These are phyloP conservation scores for Chironex yamaguchii DNA, from an alignment of 30 jellyfish, hydroid and myxozoan genomes.

Conservation along the genomic window DNA sequence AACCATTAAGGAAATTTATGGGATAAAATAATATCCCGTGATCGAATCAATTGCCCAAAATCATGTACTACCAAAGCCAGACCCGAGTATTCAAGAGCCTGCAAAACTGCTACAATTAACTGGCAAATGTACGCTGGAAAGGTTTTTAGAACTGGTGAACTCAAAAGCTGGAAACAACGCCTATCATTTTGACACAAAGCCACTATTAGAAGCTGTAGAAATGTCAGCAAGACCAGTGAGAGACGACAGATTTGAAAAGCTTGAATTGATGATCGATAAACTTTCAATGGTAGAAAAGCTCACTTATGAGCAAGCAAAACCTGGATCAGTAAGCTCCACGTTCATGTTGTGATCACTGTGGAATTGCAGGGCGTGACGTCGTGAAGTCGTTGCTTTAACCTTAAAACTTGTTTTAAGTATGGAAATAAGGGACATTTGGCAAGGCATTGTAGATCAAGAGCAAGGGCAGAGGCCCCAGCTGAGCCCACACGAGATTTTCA, in stretches of 20 bases:
- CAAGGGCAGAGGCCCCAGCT: too few relatives aligned
- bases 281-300: not conserved
- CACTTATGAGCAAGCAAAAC: too few relatives aligned
- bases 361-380: too few relatives aligned
- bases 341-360: too few relatives aligned
- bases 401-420: not conserved
- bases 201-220: too few relatives aligned
- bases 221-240: too few relatives aligned
- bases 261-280: too few relatives aligned
- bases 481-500: too few relatives aligned
- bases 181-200: too few relatives aligned
- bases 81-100: not conserved
- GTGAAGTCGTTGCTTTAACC: not conserved
- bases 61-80: not conserved
- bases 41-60: not conserved
- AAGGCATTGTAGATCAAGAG: not conserved
- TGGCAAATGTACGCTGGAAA: not conserved
- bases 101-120: slow-evolving; percentile 1
- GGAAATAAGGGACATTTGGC: not conserved
- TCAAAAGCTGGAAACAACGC: too few relatives aligned
- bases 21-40: not conserved
- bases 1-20: not conserved
- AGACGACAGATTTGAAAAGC: too few relatives aligned
- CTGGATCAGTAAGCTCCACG: too few relatives aligned
- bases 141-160: not conserved